Evolutionary conservation across 1,140 invertebrate species (phyloP), one percentile per base, ranked within the genome.

Genomic region (Cotesia chilonis): DNA sequence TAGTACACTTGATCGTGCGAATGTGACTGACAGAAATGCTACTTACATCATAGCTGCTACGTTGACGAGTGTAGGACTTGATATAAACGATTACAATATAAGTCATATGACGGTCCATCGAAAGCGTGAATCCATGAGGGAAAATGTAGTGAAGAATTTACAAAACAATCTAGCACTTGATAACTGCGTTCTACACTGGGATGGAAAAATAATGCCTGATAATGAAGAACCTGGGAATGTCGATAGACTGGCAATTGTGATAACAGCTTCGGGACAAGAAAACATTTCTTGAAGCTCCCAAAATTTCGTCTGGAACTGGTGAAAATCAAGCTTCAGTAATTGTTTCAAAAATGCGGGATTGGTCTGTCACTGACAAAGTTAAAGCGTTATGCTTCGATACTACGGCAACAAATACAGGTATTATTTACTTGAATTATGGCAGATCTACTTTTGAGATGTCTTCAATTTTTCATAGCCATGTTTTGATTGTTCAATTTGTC

Each of bases 191-290:
- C 36, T 70, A 66, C 38, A 63, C 73, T 76, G 57, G 61, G 70
- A 71, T 74, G 47, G 68, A 70, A 63, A 77, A 68, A 41, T 73
- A 7, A 51, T 79, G 5, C 59, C 72, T 70, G 76, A 79, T 65
- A 77, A 80, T 35, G 71, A 72, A 17, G 76, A 75, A 61, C 74
- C 70, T 37, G 55, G 80, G 71, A 79, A 61, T 54, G 74, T 81
- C n/a, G 77, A 83, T 72, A 72, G 80, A 3, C 70, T 82, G 10
- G 76, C 80, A n/a, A 76, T 81, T 63, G 61, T 82, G 12, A 72
- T 82, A 37, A 78, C 76, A 70, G 77, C 73, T 14, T 36, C 41
- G 28, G 61, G 68, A 47, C 73, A 71, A 47, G 71, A 75, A 75
- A 70, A 75, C 81, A 72, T 68, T 80, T 61, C 54, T 80, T 5